Percentiles rank a stretch among this genome's conserved stretches.
Evolutionary conservation across 2,113 vertebrate species (phyloP).

Genomic region (Gulo gulo): DNA sequence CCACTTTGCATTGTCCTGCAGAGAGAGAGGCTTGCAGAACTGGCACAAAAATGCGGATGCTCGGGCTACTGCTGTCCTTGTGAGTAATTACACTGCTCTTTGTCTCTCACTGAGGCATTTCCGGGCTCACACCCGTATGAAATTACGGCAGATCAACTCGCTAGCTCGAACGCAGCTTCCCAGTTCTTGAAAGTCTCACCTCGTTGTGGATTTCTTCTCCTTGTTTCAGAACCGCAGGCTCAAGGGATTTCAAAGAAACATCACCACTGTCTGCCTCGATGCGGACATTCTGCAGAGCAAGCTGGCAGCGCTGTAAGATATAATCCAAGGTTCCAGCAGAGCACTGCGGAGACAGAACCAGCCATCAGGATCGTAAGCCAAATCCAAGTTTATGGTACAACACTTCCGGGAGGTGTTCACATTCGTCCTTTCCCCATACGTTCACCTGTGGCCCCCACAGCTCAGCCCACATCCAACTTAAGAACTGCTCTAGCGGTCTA

Average conservation of each 20-base stretch:
- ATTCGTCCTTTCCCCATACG: rapidly evolving
- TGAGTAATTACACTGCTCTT: background rate
- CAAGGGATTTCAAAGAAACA: slow-evolving; percentile 87
- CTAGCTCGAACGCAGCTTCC: background rate
- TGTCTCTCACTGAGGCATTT: background rate
- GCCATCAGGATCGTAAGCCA: background rate
- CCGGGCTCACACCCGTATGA: background rate
- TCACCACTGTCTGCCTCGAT: slow-evolving; percentile 79
- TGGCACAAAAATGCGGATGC: background rate
- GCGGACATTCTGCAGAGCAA: slow-evolving; percentile 91
- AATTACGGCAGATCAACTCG: background rate
- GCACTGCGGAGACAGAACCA: slow-evolving; percentile 83
- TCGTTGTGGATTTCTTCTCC: slow-evolving; percentile 97
- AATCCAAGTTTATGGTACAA: background rate
- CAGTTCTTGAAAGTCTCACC: slow-evolving; percentile 81
- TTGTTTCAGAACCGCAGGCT: slow-evolving; percentile 86
- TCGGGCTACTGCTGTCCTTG: background rate
- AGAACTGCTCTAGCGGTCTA: background rate
- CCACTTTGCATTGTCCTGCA: background rate
- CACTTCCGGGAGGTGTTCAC: background rate
- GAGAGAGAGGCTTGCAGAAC: background rate
- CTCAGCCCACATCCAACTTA: background rate
- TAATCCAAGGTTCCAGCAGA: slow-evolving; percentile 93
- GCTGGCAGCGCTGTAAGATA: slow-evolving; percentile 88
- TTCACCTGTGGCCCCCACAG: background rate